Base-by-base conservation (phyloP, 2,888 invertebrate genomes). In the Tortricodes alternella region DNA sequence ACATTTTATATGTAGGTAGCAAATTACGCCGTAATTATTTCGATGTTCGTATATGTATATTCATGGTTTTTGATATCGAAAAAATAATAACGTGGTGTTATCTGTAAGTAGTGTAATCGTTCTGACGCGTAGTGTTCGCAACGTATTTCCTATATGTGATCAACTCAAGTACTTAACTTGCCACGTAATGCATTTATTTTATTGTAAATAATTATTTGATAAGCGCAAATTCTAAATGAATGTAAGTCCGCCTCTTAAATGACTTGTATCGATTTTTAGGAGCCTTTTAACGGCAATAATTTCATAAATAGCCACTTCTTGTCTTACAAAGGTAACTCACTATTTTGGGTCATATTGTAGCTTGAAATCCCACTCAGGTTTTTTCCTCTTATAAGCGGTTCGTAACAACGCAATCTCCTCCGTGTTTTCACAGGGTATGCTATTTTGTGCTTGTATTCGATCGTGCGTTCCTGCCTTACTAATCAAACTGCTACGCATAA, bases 151-250 rank as follows among this genome's bases (percentile, higher is more conserved):
- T 53, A 61, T 65, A 71, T 85, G 80, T 85, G 83, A 84, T 81
- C 75, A 71, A 73, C 63, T 73, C 65, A 77, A 73, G 84, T 87
- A 87, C 85, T 87, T 87, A 86, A 70, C 64, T 74, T 74, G 71
- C 73, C 73, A 72, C 73, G 70, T 67, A 60, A 64, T 67, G 62
- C 62, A 73, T 74, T 75, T 74, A 68, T 69, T 69, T 73, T 70
- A 62, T 68, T 71, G 65, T 76, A 73, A 55, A 55, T 55, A 55
- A 35, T 43, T 35, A 27, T 44, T 3, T 35, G 43, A 35, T 55
- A 49, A 55, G 55, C 48, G 48, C 55, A 43, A 55, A 35, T 55
- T 41, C 48, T 55, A 53, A 53, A 53, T 39, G 53, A 53, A 43
- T 55, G 55, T 48, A 41, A 48, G 48, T 49, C 55, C 48, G 55